These are phyloP conservation scores for Hydractinia echinata DNA, from an alignment of 30 jellyfish, hydroid and myxozoan species.

Conservation along the genomic window DNA sequence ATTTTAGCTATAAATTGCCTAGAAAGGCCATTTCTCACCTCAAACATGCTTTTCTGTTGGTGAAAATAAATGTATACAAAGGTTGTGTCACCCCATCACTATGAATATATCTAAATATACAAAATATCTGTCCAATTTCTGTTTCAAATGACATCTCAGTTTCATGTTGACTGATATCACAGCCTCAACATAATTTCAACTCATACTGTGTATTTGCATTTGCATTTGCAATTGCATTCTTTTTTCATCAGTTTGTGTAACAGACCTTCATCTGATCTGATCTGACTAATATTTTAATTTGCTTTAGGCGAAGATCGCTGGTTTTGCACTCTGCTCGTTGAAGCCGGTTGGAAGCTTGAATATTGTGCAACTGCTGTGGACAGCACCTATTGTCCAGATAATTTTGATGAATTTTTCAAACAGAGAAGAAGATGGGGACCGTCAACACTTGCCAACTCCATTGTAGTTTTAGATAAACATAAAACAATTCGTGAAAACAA, in stretches of 20 bases:
- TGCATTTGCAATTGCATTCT: neutral
- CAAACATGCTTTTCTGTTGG: too few relatives aligned
- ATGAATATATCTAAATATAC: too few relatives aligned
- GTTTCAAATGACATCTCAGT: too few relatives aligned
- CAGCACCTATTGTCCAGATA: constrained; percentile 91
- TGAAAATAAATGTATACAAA: too few relatives aligned
- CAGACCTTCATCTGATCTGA: neutral
- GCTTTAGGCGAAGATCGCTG: constrained; percentile 94
- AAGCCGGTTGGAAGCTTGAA: constrained; percentile 94
- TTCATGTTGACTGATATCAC: too few relatives aligned
- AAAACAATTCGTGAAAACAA: constrained; percentile 55
- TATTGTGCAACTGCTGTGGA: constrained; percentile 92
- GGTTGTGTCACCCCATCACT: too few relatives aligned
- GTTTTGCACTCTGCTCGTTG: constrained; percentile 93
- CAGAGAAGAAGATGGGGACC: constrained; percentile 98
- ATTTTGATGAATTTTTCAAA: constrained; percentile 83
- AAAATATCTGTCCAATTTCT: too few relatives aligned
- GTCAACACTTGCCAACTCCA: constrained; percentile 86
- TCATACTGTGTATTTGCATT: neutral
- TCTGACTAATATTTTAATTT: neutral
- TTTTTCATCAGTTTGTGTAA: neutral
- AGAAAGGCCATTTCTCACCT: too few relatives aligned
- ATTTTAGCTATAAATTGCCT: too few relatives aligned
- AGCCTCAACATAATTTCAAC: too few relatives aligned
- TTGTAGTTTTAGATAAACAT: constrained; percentile 49